Percentiles rank a stretch among this genome's conserved stretches.
Conservation (phyloP, 2,797 vertebrate species). For the Sebastiscus albofasciatus region DNA sequence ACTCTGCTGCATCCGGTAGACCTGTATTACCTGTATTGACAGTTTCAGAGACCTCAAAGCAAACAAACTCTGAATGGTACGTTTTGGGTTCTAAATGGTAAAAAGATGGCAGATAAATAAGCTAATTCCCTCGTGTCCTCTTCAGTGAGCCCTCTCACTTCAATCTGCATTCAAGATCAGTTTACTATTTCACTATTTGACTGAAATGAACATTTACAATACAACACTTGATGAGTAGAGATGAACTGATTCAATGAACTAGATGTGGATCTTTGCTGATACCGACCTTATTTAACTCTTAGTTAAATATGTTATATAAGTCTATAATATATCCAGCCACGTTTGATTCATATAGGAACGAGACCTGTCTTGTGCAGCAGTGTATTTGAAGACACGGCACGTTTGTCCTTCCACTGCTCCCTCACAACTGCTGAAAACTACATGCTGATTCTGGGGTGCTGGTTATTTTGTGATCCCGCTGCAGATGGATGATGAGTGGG, state of each 20-base stretch:
- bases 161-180: neutral
- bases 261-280: neutral
- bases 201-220: neutral
- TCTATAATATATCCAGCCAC: neutral
- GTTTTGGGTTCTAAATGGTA: neutral
- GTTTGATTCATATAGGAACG: conserved; percentile 2
- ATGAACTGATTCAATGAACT: neutral
- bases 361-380: neutral
- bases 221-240: neutral
- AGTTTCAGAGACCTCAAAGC: neutral
- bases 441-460: neutral
- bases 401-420: conserved; percentile 12
- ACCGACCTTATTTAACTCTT: neutral
- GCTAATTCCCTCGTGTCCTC: neutral
- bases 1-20: neutral
- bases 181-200: neutral
- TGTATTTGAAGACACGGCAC: neutral
- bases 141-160: neutral
- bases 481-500: conserved; percentile 6
- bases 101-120: neutral
- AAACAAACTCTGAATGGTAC: neutral
- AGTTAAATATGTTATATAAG: too few relatives aligned
- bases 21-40: too few relatives aligned
- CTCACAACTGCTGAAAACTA: neutral
- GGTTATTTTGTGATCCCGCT: conserved; percentile 13